Percentiles rank a stretch among this genome's conserved stretches.
phyloP scores from a whole-genome alignment of 2,797 vertebrate genomes.

The Muraenolepis orangiensis region DNA sequence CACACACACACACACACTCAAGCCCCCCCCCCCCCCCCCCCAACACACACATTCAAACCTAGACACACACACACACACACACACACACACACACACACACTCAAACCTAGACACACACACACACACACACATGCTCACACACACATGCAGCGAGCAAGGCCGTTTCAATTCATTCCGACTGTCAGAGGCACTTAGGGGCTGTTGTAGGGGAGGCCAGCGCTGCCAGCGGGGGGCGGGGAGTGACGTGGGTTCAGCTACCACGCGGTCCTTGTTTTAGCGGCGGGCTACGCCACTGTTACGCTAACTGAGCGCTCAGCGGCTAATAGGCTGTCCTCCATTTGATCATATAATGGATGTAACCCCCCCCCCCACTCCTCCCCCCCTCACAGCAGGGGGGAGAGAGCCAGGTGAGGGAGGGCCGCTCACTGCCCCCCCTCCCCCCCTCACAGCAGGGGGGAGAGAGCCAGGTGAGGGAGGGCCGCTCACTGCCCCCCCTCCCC shows the following conservation, averaged over 20 bases:
- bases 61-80: not conserved
- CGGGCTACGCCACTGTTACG: slow-evolving; percentile 62
- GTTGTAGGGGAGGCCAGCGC: slow-evolving; percentile 76
- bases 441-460: slow-evolving; percentile 34
- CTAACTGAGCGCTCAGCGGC: slow-evolving; percentile 59
- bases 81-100: not conserved
- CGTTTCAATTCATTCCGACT: slow-evolving; percentile 87
- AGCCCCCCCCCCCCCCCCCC: too few relatives aligned
- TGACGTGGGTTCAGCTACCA: slow-evolving; percentile 64
- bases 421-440: not conserved
- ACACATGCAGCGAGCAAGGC: slow-evolving; percentile 54
- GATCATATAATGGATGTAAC: slow-evolving; percentile 46
- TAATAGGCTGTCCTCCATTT: slow-evolving; percentile 54
- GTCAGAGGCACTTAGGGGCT: slow-evolving; percentile 86
- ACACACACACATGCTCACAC: not conserved
- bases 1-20: too few relatives aligned
- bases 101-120: not conserved
- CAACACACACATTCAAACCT: not conserved
- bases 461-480: slow-evolving; percentile 3
- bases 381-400: slow-evolving; percentile 34
- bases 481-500: slow-evolving; percentile 16
- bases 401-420: not conserved
- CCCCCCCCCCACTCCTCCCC: slow-evolving; percentile 19
- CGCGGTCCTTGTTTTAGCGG: slow-evolving; percentile 54
- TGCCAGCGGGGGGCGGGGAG: slow-evolving; percentile 59